phyloP scores from a whole-genome alignment of 2,113 vertebrate genomes.

The Athene cunicularia region DNA sequence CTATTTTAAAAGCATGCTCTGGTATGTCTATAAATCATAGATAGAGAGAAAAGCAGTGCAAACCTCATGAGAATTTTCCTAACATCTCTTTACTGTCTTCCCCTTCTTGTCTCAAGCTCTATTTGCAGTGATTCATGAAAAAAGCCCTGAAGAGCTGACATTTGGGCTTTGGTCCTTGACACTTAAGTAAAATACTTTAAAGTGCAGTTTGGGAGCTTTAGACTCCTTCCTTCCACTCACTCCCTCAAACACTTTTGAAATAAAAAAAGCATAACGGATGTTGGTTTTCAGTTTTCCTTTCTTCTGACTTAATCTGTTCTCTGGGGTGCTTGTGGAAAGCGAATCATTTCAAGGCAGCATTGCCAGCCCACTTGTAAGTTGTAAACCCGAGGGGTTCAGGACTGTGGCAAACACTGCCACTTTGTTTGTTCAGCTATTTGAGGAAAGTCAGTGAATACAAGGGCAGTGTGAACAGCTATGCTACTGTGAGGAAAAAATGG shows the following conservation, averaged over 20 bases:
- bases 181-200: slow-evolving; percentile 43
- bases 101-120: not conserved
- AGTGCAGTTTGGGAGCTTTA: slow-evolving; percentile 28
- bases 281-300: slow-evolving; percentile 34
- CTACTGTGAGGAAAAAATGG: not conserved
- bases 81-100: slow-evolving; percentile 25
- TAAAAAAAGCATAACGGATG: not conserved
- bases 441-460: not conserved
- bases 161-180: slow-evolving; percentile 48
- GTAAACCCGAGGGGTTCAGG: not conserved
- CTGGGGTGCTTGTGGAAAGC: not conserved
- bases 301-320: not conserved
- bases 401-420: not conserved
- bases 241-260: slow-evolving; percentile 49
- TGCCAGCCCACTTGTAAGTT: slow-evolving; percentile 1
- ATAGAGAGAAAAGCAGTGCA: not conserved
- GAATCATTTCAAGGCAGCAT: not conserved
- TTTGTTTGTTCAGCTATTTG: not conserved
- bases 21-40: not conserved
- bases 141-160: slow-evolving; percentile 28
- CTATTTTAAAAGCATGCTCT: not conserved
- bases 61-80: slow-evolving; percentile 24
- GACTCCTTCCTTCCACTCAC: slow-evolving; percentile 16
- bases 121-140: slow-evolving; percentile 48
- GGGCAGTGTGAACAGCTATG: not conserved